Evolutionary conservation across 1,140 invertebrate species (phyloP).

Genomic region (Tetraneura akinire): DNA sequence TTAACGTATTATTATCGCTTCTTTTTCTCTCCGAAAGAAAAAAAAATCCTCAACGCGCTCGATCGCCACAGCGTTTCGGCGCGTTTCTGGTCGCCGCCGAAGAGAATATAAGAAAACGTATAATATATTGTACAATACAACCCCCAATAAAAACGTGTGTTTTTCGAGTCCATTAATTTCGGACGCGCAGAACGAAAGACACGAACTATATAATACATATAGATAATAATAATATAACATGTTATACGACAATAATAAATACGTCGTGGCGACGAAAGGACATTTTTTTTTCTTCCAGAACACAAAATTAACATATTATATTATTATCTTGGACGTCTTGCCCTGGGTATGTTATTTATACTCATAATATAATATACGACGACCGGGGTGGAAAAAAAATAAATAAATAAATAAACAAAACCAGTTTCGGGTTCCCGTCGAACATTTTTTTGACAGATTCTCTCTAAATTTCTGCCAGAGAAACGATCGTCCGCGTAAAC

Average conservation of each 20-base stretch:
- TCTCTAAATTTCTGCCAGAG: background rate
- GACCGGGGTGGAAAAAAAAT: no score
- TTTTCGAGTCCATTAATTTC: slow-evolving; percentile 17
- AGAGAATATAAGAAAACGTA: no score
- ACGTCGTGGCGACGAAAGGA: background rate
- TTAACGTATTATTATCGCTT: no score
- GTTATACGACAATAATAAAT: background rate
- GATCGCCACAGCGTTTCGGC: no score
- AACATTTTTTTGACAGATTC: slow-evolving; percentile 36
- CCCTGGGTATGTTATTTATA: no score
- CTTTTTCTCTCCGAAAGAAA: no score
- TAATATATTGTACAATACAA: no score
- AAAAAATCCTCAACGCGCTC: background rate
- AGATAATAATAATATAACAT: no score
- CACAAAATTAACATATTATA: slow-evolving; percentile 43
- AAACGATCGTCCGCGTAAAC: background rate
- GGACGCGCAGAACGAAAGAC: background rate
- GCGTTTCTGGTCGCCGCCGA: background rate
- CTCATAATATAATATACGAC: no score
- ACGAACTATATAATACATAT: no score
- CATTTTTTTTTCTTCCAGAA: background rate
- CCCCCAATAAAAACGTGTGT: slow-evolving; percentile 1
- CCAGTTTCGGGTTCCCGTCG: background rate
- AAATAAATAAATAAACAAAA: slow-evolving; percentile 29
- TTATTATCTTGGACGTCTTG: no score